These are phyloP conservation scores for Plagodis dolabraria DNA, from an alignment of 2,888 invertebrate species.

Conservation along the genomic window DNA sequence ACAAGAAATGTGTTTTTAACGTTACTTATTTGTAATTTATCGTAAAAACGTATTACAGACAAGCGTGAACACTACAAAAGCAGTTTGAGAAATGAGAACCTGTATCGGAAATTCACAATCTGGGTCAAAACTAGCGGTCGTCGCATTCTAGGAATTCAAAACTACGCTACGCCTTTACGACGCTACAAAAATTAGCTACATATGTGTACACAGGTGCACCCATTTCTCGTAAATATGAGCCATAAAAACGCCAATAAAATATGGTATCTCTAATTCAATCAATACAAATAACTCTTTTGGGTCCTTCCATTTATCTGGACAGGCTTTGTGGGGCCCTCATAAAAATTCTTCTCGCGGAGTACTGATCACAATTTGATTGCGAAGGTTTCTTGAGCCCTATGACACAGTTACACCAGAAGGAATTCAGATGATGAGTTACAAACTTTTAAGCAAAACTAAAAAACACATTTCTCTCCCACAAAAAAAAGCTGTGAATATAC, in stretches of 20 bases:
- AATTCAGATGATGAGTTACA: too few species aligned
- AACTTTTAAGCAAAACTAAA: too few species aligned
- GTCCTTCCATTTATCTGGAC: constrained; percentile 58
- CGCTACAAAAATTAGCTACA: constrained; percentile 26
- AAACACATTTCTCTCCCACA: too few species aligned
- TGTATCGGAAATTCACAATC: constrained; percentile 1
- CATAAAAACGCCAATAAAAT: constrained; percentile 45
- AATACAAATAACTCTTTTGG: constrained; percentile 56
- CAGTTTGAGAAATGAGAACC: not conserved
- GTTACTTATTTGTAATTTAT: too few species aligned
- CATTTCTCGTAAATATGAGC: constrained; percentile 36
- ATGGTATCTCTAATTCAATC: constrained; percentile 56
- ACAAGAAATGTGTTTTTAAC: not conserved
- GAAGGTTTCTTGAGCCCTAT: constrained; percentile 45
- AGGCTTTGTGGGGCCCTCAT: constrained; percentile 67
- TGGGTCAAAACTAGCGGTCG: constrained; percentile 1
- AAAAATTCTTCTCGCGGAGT: constrained; percentile 72
- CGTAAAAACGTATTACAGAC: too few species aligned
- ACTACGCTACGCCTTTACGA: constrained; percentile 22
- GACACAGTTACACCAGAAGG: constrained; percentile 17
- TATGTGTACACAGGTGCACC: constrained; percentile 27
- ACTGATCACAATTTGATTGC: constrained; percentile 79
- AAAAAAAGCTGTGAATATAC: too few species aligned
- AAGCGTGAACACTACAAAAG: too few species aligned
- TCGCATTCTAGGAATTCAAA: constrained; percentile 5